A percentile compares a stretch with the other conserved stretches of the same genome.
Conservation (phyloP, 2,797 vertebrate genomes). For the Ptychobarbus kaznakovi region DNA sequence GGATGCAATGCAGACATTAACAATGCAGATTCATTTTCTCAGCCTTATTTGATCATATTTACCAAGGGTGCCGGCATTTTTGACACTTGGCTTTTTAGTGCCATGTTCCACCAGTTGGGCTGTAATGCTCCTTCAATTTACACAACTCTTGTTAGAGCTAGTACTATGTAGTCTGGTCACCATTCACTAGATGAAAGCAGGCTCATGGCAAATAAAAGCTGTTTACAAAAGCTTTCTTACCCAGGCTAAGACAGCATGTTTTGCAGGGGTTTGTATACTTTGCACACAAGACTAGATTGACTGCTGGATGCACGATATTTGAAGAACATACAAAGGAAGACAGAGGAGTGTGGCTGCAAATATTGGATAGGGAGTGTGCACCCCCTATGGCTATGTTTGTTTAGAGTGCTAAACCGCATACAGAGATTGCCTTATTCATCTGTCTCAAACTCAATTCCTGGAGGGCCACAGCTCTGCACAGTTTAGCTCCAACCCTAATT, state of each 20-base stretch:
- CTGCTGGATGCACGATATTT: constrained; percentile 17
- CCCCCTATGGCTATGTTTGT: not conserved
- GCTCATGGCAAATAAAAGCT: constrained; percentile 57
- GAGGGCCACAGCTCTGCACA: no score
- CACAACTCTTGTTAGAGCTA: constrained; percentile 3
- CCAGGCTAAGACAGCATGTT: not conserved
- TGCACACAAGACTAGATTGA: constrained; percentile 39
- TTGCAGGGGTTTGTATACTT: constrained; percentile 22
- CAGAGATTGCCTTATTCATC: not conserved
- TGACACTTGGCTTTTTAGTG: not conserved
- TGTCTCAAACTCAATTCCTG: no score
- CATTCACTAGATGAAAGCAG: constrained; percentile 51
- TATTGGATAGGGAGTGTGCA: not conserved
- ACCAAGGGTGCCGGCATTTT: no score
- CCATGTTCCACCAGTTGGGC: not conserved
- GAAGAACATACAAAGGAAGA: constrained; percentile 21
- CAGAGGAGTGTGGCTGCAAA: constrained; percentile 7
- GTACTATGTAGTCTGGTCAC: constrained; percentile 29
- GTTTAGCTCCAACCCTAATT: no score
- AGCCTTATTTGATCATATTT: no score
- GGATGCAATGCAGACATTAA: no score
- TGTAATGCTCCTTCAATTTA: not conserved
- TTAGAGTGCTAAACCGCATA: not conserved
- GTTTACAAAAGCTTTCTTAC: constrained; percentile 52
- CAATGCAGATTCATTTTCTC: no score